Evolutionary conservation across 2,113 vertebrate species (phyloP), one percentile per base, ranked within the genome.

Genomic region (Aphyosemion australe): DNA sequence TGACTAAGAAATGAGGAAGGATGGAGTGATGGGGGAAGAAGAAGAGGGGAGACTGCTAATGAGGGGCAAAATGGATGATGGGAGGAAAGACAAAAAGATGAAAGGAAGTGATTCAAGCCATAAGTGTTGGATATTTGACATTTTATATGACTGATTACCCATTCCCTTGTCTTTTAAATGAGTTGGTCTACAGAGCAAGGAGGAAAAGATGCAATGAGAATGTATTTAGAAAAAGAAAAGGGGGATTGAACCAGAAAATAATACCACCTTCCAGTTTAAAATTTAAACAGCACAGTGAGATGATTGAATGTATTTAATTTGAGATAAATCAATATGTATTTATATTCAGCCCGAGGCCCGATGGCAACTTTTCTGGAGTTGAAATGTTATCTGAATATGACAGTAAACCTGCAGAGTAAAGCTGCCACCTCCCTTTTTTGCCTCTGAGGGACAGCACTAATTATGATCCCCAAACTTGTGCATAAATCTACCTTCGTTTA

Each of bases 1-100:
- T 89, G 88, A 89, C 86, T 89, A 78, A 77, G 82, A 84, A 87
- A 90, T 90, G 85, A 88, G 87, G 62, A 82, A 80, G 75, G 77
- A 87, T 84, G 79, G 85, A 82, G 72, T 81, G 82, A 88, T 81
- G 78, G 34, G 18, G 48, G 75, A 46, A 63, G 61, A 42, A 70
- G 45, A 10, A 37, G 9, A 84, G 85, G 85, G 86, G 72, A 85
- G 89, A 89, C 89, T 88, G 73, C 83, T 87, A 90, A 90, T 91
- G 88, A 87, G 85, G 64, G 68, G 53, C 65, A 43, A 79, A 66
- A 57, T 39, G 51, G 62, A 72, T 68, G 69, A 73, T 68, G 47
- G 31, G 58, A 57, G 34, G 60, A 65, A 54, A 46, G 62, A 56
- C 26, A 55, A 47, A 59, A 49, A 65, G 59, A 84, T 54, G 16